phyloP scores from a whole-genome alignment of 2,113 vertebrate genomes.

The Otolemur garnettii region DNA sequence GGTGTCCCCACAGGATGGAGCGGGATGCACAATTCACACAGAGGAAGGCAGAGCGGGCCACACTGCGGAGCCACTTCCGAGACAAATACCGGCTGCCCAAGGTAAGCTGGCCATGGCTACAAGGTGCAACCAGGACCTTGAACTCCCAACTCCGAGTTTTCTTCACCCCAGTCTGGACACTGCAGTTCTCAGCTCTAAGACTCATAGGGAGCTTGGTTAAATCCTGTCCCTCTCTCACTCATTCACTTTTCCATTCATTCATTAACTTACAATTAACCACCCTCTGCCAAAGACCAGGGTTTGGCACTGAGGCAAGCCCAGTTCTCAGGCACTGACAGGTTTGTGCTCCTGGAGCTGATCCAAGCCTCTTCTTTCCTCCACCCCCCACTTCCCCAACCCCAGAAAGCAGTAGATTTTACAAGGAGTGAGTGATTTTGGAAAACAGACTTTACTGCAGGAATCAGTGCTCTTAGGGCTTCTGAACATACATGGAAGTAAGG shows the following conservation, averaged over 20 bases:
- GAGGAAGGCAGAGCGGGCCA: constrained; percentile 97
- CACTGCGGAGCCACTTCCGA: constrained; percentile 95
- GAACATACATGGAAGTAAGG: background rate
- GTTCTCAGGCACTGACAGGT: background rate
- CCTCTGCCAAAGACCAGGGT: background rate
- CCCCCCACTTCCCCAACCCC: background rate
- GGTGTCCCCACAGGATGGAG: constrained; percentile 90
- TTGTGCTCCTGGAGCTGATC: constrained; percentile 28
- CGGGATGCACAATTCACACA: constrained; percentile 95
- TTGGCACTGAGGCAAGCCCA: background rate
- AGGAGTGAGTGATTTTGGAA: background rate
- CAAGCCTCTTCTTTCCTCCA: background rate
- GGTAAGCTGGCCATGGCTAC: constrained; percentile 84
- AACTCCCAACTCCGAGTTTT: background rate
- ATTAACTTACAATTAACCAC: background rate
- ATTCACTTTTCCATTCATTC: background rate
- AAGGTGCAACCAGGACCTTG: background rate
- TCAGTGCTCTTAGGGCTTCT: background rate
- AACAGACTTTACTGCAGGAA: background rate
- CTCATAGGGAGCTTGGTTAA: background rate
- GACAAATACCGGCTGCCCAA: constrained; percentile 98
- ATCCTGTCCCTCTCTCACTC: background rate
- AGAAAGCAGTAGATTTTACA: background rate
- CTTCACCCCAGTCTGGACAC: background rate
- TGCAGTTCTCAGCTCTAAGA: background rate